These are phyloP conservation scores for Leucoraja erinaceus DNA, from an alignment of 2,113 vertebrate species.

Conservation along the genomic window DNA sequence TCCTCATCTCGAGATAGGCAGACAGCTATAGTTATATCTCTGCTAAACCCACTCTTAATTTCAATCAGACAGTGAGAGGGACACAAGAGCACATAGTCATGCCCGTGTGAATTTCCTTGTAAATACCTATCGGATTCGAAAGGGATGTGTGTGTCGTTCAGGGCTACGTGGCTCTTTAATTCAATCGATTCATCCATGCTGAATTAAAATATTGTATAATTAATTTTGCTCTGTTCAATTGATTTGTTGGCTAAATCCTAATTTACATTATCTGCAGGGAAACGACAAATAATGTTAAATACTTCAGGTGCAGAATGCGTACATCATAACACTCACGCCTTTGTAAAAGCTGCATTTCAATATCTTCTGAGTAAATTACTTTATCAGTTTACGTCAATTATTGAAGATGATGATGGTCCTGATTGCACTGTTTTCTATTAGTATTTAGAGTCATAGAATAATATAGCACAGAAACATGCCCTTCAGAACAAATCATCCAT, in stretches of 20 bases:
- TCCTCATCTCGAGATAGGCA: not conserved
- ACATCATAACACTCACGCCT: not conserved
- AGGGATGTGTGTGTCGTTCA: not conserved
- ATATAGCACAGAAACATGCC: no score
- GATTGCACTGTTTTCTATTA: not conserved
- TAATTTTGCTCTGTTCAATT: not conserved
- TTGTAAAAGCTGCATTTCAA: not conserved
- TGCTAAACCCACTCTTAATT: not conserved
- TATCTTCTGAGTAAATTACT: not conserved
- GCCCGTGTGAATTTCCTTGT: not conserved
- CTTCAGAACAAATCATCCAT: no score
- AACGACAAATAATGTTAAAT: not conserved
- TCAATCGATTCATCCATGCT: not conserved
- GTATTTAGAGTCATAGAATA: no score
- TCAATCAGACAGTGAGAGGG: not conserved
- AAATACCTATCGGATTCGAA: not conserved
- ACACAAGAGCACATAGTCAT: not conserved
- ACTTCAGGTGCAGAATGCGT: not conserved
- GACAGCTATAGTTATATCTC: not conserved
- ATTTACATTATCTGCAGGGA: slow-evolving; percentile 6
- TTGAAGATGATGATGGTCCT: not conserved
- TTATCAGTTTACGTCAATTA: not conserved
- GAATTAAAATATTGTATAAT: slow-evolving; percentile 21
- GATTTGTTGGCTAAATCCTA: not conserved
- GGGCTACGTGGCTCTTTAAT: not conserved